phyloP scores from a whole-genome alignment of 2,888 invertebrate genomes.

The Cosmorhoe ocellata region DNA sequence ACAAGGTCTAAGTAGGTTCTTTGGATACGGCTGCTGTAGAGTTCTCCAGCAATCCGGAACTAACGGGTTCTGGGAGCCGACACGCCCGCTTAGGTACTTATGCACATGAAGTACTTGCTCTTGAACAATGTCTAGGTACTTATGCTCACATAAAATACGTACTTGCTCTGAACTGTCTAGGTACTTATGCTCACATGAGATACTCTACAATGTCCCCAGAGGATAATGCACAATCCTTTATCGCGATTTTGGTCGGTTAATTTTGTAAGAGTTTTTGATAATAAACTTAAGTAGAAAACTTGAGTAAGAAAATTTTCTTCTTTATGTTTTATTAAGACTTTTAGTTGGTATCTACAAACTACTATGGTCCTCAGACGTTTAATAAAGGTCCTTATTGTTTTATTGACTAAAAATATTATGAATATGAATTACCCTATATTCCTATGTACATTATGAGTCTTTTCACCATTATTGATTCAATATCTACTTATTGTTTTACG shows the following conservation, averaged over 20 bases:
- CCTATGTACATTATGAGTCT: no score
- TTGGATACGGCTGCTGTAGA: not conserved
- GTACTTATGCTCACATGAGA: conserved; percentile 8
- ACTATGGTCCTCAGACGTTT: no score
- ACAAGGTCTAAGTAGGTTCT: not conserved
- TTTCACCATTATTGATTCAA: no score
- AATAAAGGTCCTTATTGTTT: no score
- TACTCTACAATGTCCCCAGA: not conserved
- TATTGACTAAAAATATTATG: no score
- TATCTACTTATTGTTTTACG: no score
- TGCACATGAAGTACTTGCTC: conserved; percentile 5
- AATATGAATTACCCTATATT: no score
- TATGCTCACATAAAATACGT: conserved; percentile 4
- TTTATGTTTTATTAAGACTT: not conserved
- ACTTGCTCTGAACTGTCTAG: conserved; percentile 10
- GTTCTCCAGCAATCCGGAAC: conserved; percentile 11
- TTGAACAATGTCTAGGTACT: conserved; percentile 10
- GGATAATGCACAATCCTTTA: conserved; percentile 1
- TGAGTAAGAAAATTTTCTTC: no score
- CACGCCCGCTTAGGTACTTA: conserved; percentile 11
- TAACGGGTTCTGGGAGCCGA: conserved; percentile 1
- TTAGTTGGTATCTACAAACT: no score
- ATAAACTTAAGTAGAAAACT: no score
- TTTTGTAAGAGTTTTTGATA: not conserved
- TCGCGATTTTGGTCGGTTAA: conserved; percentile 1